Conservation (phyloP, 2,888 invertebrate genomes). For the Lutraria lutraria region DNA sequence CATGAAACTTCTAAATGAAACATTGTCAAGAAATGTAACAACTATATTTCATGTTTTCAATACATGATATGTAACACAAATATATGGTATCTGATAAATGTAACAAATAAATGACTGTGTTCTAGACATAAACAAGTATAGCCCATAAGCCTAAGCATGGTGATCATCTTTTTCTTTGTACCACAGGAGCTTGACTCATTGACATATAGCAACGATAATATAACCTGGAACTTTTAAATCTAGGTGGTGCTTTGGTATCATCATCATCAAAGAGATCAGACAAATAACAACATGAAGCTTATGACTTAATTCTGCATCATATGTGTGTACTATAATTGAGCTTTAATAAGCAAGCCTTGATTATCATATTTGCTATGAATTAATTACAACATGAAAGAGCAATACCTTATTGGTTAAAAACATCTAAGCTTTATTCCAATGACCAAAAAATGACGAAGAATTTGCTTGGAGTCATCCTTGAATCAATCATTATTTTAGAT, state of each 20-base stretch:
- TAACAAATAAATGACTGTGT: not conserved
- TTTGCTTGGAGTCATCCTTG: not conserved
- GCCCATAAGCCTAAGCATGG: not conserved
- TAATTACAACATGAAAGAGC: not conserved
- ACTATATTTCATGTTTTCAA: not conserved
- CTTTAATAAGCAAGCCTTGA: not conserved
- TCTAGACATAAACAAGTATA: not conserved
- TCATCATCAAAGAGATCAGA: not conserved
- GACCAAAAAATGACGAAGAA: not conserved
- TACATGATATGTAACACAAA: not conserved
- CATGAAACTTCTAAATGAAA: not conserved
- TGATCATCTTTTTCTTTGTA: not conserved
- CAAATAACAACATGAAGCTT: not conserved
- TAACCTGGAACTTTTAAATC: not conserved
- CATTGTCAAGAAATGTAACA: not conserved
- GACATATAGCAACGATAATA: not conserved
- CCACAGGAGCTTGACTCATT: not conserved
- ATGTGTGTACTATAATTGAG: not conserved
- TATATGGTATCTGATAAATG: not conserved
- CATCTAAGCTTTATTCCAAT: not conserved
- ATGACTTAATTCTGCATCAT: not conserved
- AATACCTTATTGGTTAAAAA: not conserved
- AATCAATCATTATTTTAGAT: not conserved
- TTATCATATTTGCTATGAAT: not conserved
- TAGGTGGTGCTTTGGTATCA: not conserved